Base-by-base conservation (phyloP, 2,888 invertebrate genomes). In the Xanthia togata region DNA sequence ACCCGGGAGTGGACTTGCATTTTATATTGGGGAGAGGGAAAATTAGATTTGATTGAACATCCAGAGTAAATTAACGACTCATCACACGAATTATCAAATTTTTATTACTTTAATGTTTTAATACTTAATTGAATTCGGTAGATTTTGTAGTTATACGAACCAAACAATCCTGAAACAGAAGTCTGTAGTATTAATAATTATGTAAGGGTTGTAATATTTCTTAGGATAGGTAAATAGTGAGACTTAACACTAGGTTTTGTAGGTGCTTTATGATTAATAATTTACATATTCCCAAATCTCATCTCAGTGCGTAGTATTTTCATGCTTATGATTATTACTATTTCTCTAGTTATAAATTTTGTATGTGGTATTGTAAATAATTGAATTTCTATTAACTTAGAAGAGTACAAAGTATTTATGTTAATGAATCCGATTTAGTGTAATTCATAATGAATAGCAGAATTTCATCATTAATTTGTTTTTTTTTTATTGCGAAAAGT, bases 351-450 rank as follows among this genome's bases (percentile, higher is more conserved):
- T 85, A 88, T 90, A 90, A 89, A 86, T 89, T 89, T 86, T 89
- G 89, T 91, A 90, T 92, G 90, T 91, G 90, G 81, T 92, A 93
- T 92, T 95, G 94, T 95, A 94, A 93, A 94, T 95, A 95, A 93
- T 93, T 91, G 89, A 93, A 93, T 93, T 94, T 95, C 93, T 94
- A 94, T 93, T 94, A 93, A 93, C 93, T 93, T 96, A 96, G 95
- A 93, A 95, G 93, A 96, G 96, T 96, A 96, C 96, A 96, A 96
- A 96, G 93, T 94, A 95, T 93, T 95, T 94, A 94, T 93, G 92
- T 93, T 93, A 89, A 91, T 89, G 89, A 91, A 92, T 90, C 90
- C 89, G 89, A 91, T 88, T 89, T 90, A 91, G 89, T 87, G 90
- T 90, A 92, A 91, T 90, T 91, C 84, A 86, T 89, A 87, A 89